Conservation (phyloP, 1,140 invertebrate genomes). For the Cherax quadricarinatus region DNA sequence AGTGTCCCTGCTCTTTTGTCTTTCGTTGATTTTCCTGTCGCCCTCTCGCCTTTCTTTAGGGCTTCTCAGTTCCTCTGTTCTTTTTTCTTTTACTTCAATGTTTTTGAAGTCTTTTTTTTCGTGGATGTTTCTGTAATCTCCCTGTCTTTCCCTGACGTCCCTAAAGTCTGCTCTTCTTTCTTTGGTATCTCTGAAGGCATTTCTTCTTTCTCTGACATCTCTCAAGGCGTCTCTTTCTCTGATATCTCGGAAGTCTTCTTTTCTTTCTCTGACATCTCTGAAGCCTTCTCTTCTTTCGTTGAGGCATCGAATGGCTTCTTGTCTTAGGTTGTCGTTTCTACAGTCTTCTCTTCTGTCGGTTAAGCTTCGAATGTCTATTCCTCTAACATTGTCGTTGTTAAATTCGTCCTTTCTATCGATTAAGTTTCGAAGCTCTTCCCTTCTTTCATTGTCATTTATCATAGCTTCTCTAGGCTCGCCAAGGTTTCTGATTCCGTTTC, state of each 20-base stretch:
- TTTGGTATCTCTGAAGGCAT: not conserved
- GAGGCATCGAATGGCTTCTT: constrained; percentile 4
- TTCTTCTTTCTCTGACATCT: not conserved
- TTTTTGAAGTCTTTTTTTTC: not conserved
- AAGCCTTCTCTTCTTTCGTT: not conserved
- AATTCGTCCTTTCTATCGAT: not conserved
- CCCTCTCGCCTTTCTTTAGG: not conserved
- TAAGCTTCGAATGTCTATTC: too few species aligned
- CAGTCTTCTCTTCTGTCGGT: too few species aligned
- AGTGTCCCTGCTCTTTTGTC: not conserved
- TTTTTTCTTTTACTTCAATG: not conserved
- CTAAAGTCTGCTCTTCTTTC: not conserved
- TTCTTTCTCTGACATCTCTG: not conserved
- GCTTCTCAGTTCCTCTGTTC: not conserved
- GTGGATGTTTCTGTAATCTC: not conserved
- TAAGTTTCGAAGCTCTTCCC: not conserved
- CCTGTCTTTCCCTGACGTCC: not conserved
- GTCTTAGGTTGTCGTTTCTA: not conserved
- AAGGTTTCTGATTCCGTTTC: not conserved
- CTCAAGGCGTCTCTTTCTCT: not conserved
- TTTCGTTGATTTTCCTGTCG: not conserved
- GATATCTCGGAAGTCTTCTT: not conserved
- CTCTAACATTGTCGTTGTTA: too few species aligned
- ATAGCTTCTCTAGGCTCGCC: too few species aligned
- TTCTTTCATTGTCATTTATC: not conserved